A percentile compares a stretch with the other conserved stretches of the same genome.
phyloP scores from a whole-genome alignment of 1,140 invertebrate species.

The Maconellicoccus hirsutus region DNA sequence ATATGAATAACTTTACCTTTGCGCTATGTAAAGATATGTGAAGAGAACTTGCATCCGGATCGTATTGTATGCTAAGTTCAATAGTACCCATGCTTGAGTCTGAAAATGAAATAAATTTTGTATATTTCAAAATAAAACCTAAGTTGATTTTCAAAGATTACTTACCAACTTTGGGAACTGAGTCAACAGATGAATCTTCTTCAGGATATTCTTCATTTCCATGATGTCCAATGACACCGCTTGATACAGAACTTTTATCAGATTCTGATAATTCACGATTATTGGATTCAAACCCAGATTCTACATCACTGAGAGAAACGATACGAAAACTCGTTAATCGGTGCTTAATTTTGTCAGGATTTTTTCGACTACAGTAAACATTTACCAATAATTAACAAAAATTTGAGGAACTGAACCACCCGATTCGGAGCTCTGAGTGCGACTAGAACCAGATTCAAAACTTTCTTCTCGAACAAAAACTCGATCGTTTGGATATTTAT shows the following conservation, averaged over 20 bases:
- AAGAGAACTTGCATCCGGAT: constrained; percentile 56
- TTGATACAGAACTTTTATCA: constrained; percentile 24
- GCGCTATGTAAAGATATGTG: constrained; percentile 67
- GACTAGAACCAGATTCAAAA: constrained; percentile 3
- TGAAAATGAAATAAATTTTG: no score
- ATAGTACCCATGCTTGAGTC: constrained; percentile 41
- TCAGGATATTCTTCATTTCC: neutral
- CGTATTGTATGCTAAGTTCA: constrained; percentile 67
- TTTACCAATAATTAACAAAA: constrained; percentile 10
- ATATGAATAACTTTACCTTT: constrained; percentile 32
- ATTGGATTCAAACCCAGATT: constrained; percentile 10
- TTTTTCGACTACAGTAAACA: neutral
- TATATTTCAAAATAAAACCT: no score
- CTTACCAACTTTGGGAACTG: neutral
- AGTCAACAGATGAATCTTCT: constrained; percentile 22
- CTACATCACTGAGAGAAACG: constrained; percentile 13
- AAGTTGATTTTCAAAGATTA: neutral
- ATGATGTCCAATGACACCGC: constrained; percentile 13
- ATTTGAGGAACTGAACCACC: neutral
- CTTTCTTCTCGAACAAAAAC: neutral
- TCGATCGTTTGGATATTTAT: neutral
- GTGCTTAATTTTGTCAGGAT: no score
- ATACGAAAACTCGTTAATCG: no score
- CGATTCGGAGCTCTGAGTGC: constrained; percentile 11
- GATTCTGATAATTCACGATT: constrained; percentile 23